Base-by-base conservation (phyloP, 2,888 invertebrate species). In the Rhyacophila evoluta region DNA sequence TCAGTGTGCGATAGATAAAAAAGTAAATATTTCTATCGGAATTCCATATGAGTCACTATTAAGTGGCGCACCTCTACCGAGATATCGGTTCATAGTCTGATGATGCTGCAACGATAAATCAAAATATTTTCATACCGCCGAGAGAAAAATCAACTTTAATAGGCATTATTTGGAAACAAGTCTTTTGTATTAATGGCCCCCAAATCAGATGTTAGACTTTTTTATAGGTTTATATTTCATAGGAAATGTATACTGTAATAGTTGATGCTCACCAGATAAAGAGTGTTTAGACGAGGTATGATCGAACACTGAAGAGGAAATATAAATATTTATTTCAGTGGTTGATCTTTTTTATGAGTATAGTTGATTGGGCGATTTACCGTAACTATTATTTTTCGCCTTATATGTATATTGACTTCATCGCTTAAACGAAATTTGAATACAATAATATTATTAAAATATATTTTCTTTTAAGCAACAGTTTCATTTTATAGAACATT, bases 231-330 rank as follows among this genome's bases (percentile, higher is more conserved):
- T 55, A 19, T 55, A 55, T 55, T 55, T 55, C 55, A 25, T 55
- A 55, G 55, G 55, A 55, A 55, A 55, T 55, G 55, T 55, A 55
- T 55, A n/a, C n/a, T n/a, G 5, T 55, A 55, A 55, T 55, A 12
- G 55, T 19, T 19, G 10, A 55, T 55, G 25, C 55, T 19, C 19
- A 2, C 10, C 19, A 55, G 55, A 55, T 55, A 19, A 55, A 1
- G n/a, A 55, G 19, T 55, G 19, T 55, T 8, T 2, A 55, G 25
- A 55, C 19, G 19, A 55, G 8, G 19, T 25, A 55, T 55, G 55
- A 55, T 55, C 15, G 19, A 55, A 55, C 10, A 55, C 55, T 19
- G 2, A 19, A 25, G 8, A 19, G 55, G 55, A 55, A 25, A 55
- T 55, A 33, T 19, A 19, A 55, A 55, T 19, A 55, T 55, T 55